A percentile compares a stretch with the other conserved stretches of the same genome.
Conservation (phyloP, 2,888 invertebrate species). For the Lasioglossum villosulum region DNA sequence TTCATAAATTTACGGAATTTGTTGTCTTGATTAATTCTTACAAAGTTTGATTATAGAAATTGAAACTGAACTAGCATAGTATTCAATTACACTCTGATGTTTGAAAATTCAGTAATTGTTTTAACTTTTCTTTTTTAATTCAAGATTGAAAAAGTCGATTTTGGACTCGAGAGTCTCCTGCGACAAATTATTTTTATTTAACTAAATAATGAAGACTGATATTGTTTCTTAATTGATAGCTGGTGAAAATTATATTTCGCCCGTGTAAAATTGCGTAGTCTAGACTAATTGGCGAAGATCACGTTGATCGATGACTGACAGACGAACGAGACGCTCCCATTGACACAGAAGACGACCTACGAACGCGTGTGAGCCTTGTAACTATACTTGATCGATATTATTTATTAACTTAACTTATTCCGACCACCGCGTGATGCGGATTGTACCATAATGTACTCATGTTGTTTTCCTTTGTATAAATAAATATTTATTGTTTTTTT, state of each 20-base stretch:
- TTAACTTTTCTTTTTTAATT: neutral
- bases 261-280: neutral
- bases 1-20: neutral
- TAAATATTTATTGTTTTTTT: constrained; percentile 82
- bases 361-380: constrained; percentile 22
- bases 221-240: neutral
- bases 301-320: constrained; percentile 26
- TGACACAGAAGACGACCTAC: constrained; percentile 13
- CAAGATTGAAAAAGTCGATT: neutral
- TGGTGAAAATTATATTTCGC: neutral
- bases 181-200: neutral
- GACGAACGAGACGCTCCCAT: constrained; percentile 46
- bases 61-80: neutral
- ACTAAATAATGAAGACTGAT: neutral
- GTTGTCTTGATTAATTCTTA: neutral
- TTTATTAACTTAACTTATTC: constrained; percentile 71
- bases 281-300: neutral
- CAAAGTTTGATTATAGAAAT: neutral
- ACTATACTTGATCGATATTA: constrained; percentile 42
- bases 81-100: neutral
- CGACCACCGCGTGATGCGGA: constrained; percentile 32
- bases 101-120: neutral
- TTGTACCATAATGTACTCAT: constrained; percentile 70
- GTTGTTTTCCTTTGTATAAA: constrained; percentile 77
- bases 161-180: neutral